Conservation (phyloP, 2,113 vertebrate genomes). For the Ceyx melanurus region DNA sequence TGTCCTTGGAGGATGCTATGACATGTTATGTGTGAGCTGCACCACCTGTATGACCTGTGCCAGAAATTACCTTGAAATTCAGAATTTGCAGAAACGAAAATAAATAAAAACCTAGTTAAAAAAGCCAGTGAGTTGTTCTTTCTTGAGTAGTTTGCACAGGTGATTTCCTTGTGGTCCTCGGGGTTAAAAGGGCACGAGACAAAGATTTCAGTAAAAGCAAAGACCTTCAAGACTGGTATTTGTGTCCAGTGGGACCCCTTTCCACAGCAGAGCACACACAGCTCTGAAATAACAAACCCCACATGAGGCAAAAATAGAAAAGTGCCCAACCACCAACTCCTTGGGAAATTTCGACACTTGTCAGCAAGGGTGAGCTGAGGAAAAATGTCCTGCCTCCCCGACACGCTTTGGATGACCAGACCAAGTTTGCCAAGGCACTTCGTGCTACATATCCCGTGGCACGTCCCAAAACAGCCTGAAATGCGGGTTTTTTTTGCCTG, state of each 20-base stretch:
- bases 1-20: conserved; percentile 65
- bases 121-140: neutral
- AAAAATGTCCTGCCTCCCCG: accelerated
- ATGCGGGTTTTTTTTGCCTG: accelerated
- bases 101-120: neutral
- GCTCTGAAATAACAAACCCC: accelerated
- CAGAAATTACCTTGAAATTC: neutral
- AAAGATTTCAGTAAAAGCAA: neutral
- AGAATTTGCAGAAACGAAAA: neutral
- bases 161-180: neutral
- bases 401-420: accelerated
- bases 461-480: accelerated
- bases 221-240: neutral
- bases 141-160: neutral
- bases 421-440: neutral
- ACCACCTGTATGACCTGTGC: conserved; percentile 23
- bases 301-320: accelerated
- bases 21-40: neutral
- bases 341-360: neutral
- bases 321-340: accelerated
- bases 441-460: accelerated
- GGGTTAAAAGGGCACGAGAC: neutral
- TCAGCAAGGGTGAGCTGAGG: neutral
- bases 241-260: neutral
- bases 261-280: neutral